phyloP scores from a whole-genome alignment of 1,140 invertebrate species.

The Cyrtorhinus lividipennis region DNA sequence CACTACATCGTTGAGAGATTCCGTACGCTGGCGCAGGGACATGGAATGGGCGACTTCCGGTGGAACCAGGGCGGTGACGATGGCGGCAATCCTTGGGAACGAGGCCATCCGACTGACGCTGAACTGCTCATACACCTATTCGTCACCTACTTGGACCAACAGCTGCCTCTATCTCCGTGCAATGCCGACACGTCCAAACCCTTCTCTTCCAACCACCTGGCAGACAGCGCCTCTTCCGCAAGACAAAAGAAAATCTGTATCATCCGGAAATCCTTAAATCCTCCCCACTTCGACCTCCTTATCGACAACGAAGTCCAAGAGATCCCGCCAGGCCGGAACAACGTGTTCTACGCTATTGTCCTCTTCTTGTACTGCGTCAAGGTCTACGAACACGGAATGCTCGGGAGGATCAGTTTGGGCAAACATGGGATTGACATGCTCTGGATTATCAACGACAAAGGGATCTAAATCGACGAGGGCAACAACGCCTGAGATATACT shows the following conservation, averaged over 20 bases:
- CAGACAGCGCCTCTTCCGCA: slow-evolving; percentile 42
- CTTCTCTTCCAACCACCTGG: slow-evolving; percentile 50
- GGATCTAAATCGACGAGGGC: too few species aligned
- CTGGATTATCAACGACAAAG: slow-evolving; percentile 42
- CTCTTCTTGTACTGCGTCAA: slow-evolving; percentile 65
- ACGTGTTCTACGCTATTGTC: slow-evolving; percentile 63
- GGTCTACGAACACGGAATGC: slow-evolving; percentile 54
- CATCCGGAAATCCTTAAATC: slow-evolving; percentile 41
- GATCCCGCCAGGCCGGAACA: slow-evolving; percentile 61
- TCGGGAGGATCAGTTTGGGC: slow-evolving; percentile 62
- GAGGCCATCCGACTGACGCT: slow-evolving; percentile 63
- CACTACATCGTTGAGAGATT: slow-evolving; percentile 50
- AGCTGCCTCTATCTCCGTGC: slow-evolving; percentile 57
- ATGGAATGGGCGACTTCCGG: slow-evolving; percentile 64
- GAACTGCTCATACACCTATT: slow-evolving; percentile 55
- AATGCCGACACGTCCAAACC: slow-evolving; percentile 49
- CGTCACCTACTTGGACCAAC: slow-evolving; percentile 64
- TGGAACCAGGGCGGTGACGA: slow-evolving; percentile 61
- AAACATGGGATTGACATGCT: slow-evolving; percentile 62
- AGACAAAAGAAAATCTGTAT: slow-evolving; percentile 35
- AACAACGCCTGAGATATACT: too few species aligned
- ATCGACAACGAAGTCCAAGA: slow-evolving; percentile 45
- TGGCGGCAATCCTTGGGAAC: slow-evolving; percentile 60
- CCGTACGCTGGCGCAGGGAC: slow-evolving; percentile 51
- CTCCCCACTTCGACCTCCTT: slow-evolving; percentile 56